Evolutionary conservation across 1,140 invertebrate genomes (phyloP).

Genomic region (Cotesia vestalis): DNA sequence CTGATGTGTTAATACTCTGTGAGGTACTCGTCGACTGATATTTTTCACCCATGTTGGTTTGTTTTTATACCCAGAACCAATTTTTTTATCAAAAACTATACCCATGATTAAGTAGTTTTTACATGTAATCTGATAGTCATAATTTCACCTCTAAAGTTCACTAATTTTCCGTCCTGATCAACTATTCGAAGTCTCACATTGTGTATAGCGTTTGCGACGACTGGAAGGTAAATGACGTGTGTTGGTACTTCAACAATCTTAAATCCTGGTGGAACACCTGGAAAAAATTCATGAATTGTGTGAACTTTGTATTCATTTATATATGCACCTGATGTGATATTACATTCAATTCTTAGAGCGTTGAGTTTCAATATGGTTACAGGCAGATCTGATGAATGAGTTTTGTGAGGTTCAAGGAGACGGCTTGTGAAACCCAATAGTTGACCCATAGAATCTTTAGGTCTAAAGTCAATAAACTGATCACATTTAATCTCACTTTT

Average conservation of each 20-base stretch:
- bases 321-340: neutral
- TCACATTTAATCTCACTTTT: neutral
- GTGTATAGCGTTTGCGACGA: too few species aligned
- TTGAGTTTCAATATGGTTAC: neutral
- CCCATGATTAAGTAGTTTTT: neutral
- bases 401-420: too few species aligned
- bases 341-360: neutral
- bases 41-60: neutral
- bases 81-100: neutral
- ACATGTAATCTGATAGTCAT: neutral
- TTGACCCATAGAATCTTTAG: too few species aligned
- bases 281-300: neutral
- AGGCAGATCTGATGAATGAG: too few species aligned
- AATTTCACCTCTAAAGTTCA: neutral
- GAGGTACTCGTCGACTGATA: neutral
- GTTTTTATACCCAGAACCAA: neutral
- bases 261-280: neutral
- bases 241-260: slow-evolving; percentile 5
- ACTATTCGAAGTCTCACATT: neutral
- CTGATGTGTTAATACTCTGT: slow-evolving; percentile 3
- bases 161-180: slow-evolving; percentile 4
- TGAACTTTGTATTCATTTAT: neutral
- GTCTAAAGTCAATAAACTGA: too few species aligned
- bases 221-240: slow-evolving; percentile 3
- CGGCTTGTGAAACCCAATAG: too few species aligned